A percentile compares a stretch with the other conserved stretches of the same genome.
Evolutionary conservation across 1,140 invertebrate species (phyloP).

Genomic region (Heliconius melpomene): DNA sequence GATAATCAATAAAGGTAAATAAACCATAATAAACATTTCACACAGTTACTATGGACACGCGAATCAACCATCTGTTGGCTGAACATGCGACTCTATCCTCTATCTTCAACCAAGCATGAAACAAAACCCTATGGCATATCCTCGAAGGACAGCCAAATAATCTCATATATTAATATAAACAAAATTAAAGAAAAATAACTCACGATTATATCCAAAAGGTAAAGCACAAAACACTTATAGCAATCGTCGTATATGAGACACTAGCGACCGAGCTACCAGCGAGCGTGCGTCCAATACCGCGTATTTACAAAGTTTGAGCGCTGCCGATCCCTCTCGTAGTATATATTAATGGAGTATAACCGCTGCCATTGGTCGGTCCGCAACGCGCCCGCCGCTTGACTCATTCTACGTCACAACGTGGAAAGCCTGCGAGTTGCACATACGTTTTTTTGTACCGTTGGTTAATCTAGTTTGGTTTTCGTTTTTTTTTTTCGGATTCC

Average conservation of each 20-base stretch:
- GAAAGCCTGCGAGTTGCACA: slow-evolving; percentile 48
- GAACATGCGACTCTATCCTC: slow-evolving; percentile 26
- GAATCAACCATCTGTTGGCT: slow-evolving; percentile 41
- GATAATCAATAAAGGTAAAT: slow-evolving; percentile 47
- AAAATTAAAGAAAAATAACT: slow-evolving; percentile 37
- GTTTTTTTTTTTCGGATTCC: slow-evolving; percentile 21
- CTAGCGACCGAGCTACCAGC: slow-evolving; percentile 45
- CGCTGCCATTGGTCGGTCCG: slow-evolving; percentile 52
- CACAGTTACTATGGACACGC: slow-evolving; percentile 41
- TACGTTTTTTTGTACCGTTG: slow-evolving; percentile 39
- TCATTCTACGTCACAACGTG: slow-evolving; percentile 56
- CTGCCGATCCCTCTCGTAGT: slow-evolving; percentile 50
- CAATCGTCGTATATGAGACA: slow-evolving; percentile 42
- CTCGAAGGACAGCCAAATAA: background rate
- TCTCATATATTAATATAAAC: background rate
- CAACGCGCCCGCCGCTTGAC: slow-evolving; percentile 62
- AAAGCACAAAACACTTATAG: slow-evolving; percentile 60
- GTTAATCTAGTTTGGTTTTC: slow-evolving; percentile 35
- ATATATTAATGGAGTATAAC: slow-evolving; percentile 57
- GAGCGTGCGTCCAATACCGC: slow-evolving; percentile 51
- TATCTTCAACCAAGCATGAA: background rate
- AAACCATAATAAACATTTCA: slow-evolving; percentile 47
- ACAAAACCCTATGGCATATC: background rate
- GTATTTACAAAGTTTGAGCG: slow-evolving; percentile 58
- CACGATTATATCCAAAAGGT: slow-evolving; percentile 53